Percentiles rank a stretch among this genome's conserved stretches.
Evolutionary conservation across 2,797 vertebrate species (phyloP).

Genomic region (Rallus crepitans): DNA sequence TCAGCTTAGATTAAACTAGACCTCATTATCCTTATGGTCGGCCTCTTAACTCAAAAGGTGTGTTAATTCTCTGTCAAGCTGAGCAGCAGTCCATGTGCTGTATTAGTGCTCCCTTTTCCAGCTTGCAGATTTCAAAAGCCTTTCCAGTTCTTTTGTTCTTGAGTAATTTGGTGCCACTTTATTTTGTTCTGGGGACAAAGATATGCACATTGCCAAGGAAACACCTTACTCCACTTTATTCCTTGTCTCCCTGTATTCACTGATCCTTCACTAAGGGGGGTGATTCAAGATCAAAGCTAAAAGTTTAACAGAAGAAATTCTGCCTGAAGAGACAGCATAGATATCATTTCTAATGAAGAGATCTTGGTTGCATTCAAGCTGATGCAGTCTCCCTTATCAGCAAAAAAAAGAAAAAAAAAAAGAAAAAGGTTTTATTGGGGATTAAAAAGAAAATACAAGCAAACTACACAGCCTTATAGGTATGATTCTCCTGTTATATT

Average conservation of each 20-base stretch:
- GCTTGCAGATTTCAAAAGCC: constrained; percentile 38
- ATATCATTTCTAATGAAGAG: constrained; percentile 8
- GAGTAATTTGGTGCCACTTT: constrained; percentile 37
- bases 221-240: constrained; percentile 11
- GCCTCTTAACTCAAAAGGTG: constrained; percentile 52
- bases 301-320: constrained; percentile 27
- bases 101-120: constrained; percentile 12
- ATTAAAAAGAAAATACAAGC: not conserved
- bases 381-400: not conserved
- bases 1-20: constrained; percentile 42
- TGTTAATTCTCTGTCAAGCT: constrained; percentile 42
- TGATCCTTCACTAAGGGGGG: not conserved
- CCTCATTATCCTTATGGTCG: constrained; percentile 33
- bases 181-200: constrained; percentile 28
- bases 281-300: constrained; percentile 26
- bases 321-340: constrained; percentile 8
- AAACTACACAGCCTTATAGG: not conserved
- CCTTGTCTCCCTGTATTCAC: not conserved
- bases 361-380: not conserved
- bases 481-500: not conserved
- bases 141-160: constrained; percentile 50
- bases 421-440: not conserved
- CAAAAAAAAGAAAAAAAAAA: not conserved
- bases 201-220: constrained; percentile 25
- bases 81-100: not conserved